Conservation (phyloP, 2,888 invertebrate species). For the Xestia ashworthii region DNA sequence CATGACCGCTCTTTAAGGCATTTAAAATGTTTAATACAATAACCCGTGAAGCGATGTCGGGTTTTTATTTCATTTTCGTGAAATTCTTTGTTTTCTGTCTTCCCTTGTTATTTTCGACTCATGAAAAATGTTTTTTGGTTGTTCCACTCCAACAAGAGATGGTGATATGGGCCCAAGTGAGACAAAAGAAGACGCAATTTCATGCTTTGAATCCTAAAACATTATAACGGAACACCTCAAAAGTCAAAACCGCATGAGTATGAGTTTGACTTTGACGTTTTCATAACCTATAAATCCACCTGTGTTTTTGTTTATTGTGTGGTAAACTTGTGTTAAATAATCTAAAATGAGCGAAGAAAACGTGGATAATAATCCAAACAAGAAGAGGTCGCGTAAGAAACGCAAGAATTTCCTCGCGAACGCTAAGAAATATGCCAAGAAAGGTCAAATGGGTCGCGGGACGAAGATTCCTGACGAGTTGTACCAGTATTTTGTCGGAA, state of each 20-base stretch:
- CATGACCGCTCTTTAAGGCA: too few relatives aligned
- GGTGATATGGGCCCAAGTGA: neutral
- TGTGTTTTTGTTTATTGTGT: conserved; percentile 50
- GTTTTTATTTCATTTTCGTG: too few relatives aligned
- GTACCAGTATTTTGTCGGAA: conserved; percentile 94
- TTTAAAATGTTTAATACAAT: too few relatives aligned
- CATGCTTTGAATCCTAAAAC: neutral
- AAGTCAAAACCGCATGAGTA: conserved; percentile 55
- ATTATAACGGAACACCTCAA: neutral
- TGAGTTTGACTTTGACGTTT: conserved; percentile 67
- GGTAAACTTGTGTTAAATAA: conserved; percentile 2
- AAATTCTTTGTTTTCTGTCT: too few relatives aligned
- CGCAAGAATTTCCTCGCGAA: conserved; percentile 93
- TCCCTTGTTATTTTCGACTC: too few relatives aligned
- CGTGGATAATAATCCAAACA: conserved; percentile 72
- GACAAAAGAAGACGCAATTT: neutral
- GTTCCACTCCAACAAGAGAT: neutral
- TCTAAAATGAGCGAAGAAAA: conserved; percentile 78
- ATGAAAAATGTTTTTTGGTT: too few relatives aligned
- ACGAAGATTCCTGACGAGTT: conserved; percentile 93
- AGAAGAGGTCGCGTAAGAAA: conserved; percentile 90
- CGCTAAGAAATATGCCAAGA: conserved; percentile 94
- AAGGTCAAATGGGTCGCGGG: conserved; percentile 93
- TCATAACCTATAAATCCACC: conserved; percentile 67
- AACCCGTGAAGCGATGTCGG: too few relatives aligned